A percentile compares a stretch with the other conserved stretches of the same genome.
Evolutionary conservation across 2,797 vertebrate species (phyloP).

Genomic region (Sebastes glaucus): DNA sequence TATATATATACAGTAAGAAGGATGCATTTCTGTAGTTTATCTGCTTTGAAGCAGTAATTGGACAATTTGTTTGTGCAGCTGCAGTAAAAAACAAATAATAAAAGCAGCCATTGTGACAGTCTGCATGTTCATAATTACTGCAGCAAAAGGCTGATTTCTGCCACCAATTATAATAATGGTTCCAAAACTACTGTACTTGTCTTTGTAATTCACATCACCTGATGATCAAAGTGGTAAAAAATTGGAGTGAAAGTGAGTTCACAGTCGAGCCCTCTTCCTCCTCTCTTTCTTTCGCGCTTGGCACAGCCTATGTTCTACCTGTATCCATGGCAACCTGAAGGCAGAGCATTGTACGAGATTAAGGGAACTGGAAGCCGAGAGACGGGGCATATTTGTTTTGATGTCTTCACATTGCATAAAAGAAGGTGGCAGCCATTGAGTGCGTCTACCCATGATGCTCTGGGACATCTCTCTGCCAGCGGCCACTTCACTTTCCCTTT

Average conservation of each 20-base stretch:
- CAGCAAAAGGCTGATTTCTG: slow-evolving; percentile 21
- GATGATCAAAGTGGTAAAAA: slow-evolving; percentile 12
- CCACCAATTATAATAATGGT: slow-evolving; percentile 30
- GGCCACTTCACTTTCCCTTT: slow-evolving; percentile 11
- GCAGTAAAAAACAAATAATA: neutral
- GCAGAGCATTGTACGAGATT: slow-evolving; percentile 29
- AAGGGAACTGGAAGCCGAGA: slow-evolving; percentile 24
- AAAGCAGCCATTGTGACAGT: neutral
- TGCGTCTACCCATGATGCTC: slow-evolving; percentile 44
- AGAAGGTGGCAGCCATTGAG: slow-evolving; percentile 28
- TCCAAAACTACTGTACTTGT: neutral
- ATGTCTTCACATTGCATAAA: slow-evolving; percentile 39
- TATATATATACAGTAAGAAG: neutral
- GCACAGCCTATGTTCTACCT: slow-evolving; percentile 28
- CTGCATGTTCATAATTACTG: slow-evolving; percentile 33
- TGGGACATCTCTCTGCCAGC: slow-evolving; percentile 16
- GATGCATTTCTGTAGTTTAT: neutral
- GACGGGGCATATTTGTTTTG: slow-evolving; percentile 48
- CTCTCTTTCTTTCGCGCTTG: neutral
- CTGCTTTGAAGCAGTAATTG: slow-evolving; percentile 25
- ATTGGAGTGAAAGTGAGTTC: slow-evolving; percentile 5
- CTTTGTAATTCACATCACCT: slow-evolving; percentile 5
- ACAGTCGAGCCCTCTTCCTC: neutral
- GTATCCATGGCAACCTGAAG: slow-evolving; percentile 71
- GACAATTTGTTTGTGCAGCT: slow-evolving; percentile 42